Percentiles rank a stretch among this genome's conserved stretches.
phyloP scores from a whole-genome alignment of 2,888 invertebrate genomes.

The Endotricha flammealis region DNA sequence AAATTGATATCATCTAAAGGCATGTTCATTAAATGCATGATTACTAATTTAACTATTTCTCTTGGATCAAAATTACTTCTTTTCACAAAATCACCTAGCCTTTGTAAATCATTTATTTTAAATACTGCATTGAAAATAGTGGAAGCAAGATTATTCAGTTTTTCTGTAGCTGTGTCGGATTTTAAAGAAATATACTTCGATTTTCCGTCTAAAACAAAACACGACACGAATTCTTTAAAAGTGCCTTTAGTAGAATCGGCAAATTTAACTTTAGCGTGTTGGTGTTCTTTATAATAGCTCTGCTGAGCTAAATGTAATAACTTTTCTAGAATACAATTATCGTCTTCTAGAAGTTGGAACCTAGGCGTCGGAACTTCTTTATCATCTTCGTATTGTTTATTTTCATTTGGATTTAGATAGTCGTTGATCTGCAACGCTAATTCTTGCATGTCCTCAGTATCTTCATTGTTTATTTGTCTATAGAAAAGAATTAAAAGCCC shows the following conservation, averaged over 20 bases:
- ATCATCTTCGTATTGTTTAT: constrained; percentile 25
- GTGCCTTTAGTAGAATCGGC: constrained; percentile 64
- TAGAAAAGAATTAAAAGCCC: constrained; percentile 53
- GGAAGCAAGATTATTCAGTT: constrained; percentile 48
- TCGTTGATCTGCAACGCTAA: constrained; percentile 41
- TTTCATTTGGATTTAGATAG: constrained; percentile 28
- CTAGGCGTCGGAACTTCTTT: constrained; percentile 18
- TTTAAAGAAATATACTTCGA: constrained; percentile 41
- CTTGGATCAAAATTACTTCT: constrained; percentile 67
- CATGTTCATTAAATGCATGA: constrained; percentile 84
- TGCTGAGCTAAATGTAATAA: constrained; percentile 78
- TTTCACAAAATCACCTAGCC: constrained; percentile 41
- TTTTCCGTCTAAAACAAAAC: constrained; percentile 70
- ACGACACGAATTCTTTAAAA: constrained; percentile 74
- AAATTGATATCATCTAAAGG: constrained; percentile 68
- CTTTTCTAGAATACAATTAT: constrained; percentile 81
- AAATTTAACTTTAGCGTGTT: constrained; percentile 77
- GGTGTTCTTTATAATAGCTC: constrained; percentile 55
- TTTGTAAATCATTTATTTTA: constrained; percentile 42
- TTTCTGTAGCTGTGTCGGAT: constrained; percentile 44
- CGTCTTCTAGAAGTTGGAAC: constrained; percentile 70
- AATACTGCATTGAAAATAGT: constrained; percentile 67
- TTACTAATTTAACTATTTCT: constrained; percentile 83
- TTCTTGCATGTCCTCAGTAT: constrained; percentile 47
- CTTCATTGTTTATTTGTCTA: constrained; percentile 48